These are phyloP conservation scores for Gisinianus flammeolus DNA, from an alignment of 2,888 invertebrate genomes.

Conservation along the genomic window DNA sequence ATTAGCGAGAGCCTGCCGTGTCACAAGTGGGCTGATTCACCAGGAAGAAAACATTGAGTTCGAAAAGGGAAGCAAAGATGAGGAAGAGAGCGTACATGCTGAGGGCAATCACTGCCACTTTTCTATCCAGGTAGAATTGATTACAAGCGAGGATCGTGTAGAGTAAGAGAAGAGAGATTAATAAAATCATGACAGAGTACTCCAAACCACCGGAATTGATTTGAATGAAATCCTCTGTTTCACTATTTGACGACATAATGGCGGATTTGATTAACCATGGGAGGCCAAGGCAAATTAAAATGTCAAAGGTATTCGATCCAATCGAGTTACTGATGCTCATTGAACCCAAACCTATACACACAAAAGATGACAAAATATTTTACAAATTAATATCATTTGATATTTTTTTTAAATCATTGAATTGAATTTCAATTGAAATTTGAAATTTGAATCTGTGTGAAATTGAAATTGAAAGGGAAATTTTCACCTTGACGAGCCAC, in stretches of 20 bases:
- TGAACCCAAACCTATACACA: constrained; percentile 83
- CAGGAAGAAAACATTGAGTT: constrained; percentile 90
- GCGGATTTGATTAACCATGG: constrained; percentile 89
- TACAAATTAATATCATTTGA: neutral
- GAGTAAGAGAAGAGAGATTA: constrained; percentile 83
- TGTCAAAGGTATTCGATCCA: constrained; percentile 89
- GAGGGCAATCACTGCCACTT: constrained; percentile 80
- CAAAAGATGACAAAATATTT: neutral
- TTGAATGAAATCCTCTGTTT: constrained; percentile 73
- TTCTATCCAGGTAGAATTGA: constrained; percentile 83
- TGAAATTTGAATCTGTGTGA: neutral
- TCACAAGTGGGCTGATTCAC: constrained; percentile 85
- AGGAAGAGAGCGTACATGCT: constrained; percentile 87
- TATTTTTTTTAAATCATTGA: neutral
- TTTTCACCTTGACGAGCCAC: constrained; percentile 93
- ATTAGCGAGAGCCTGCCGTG: too few species aligned
- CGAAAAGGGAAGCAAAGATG: constrained; percentile 85
- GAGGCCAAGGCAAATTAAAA: constrained; percentile 81
- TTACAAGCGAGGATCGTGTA: constrained; percentile 84
- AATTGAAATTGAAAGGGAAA: too few species aligned
- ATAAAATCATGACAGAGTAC: constrained; percentile 86
- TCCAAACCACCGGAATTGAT: constrained; percentile 90
- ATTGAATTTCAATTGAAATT: neutral
- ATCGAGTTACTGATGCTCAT: constrained; percentile 92
- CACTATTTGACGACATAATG: constrained; percentile 78